Percentiles rank a stretch among this genome's conserved stretches.
phyloP scores from a whole-genome alignment of 2,888 invertebrate genomes.

The Temnothorax unifasciatus region DNA sequence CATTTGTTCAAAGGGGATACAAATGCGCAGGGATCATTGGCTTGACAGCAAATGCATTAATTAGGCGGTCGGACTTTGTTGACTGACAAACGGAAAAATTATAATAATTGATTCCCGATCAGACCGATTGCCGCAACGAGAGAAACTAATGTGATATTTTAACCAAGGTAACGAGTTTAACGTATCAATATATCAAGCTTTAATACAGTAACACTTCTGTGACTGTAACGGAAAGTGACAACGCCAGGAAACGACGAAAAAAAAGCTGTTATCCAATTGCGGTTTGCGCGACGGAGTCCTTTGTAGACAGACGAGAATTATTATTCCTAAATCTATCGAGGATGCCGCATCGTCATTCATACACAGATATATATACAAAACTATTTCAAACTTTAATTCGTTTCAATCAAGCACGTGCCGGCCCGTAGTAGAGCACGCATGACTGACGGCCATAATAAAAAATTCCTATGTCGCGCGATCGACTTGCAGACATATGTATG shows the following conservation, averaged over 20 bases:
- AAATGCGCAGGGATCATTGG: slow-evolving; percentile 41
- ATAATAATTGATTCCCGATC: slow-evolving; percentile 17
- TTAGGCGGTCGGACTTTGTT: slow-evolving; percentile 27
- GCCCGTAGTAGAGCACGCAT: slow-evolving; percentile 62
- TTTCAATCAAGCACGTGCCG: slow-evolving; percentile 19
- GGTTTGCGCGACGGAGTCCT: background rate
- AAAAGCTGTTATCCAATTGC: background rate
- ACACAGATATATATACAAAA: background rate
- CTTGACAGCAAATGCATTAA: slow-evolving; percentile 54
- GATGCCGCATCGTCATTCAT: background rate
- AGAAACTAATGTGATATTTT: slow-evolving; percentile 10
- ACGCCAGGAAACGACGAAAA: background rate
- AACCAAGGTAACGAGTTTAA: background rate
- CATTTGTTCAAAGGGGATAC: slow-evolving; percentile 42
- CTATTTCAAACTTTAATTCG: slow-evolving; percentile 16
- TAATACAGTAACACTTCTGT: background rate
- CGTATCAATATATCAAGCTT: slow-evolving; percentile 2
- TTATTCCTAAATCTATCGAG: background rate
- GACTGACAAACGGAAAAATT: slow-evolving; percentile 32
- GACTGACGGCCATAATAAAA: slow-evolving; percentile 65
- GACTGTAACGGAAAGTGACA: background rate
- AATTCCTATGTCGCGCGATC: slow-evolving; percentile 42
- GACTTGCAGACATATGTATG: slow-evolving; percentile 31
- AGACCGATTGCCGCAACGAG: background rate
- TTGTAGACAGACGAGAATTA: slow-evolving; percentile 6